A percentile compares a stretch with the other conserved stretches of the same genome.
phyloP scores from a whole-genome alignment of 2,888 invertebrate species.

The Macrosoma leucophasiata region DNA sequence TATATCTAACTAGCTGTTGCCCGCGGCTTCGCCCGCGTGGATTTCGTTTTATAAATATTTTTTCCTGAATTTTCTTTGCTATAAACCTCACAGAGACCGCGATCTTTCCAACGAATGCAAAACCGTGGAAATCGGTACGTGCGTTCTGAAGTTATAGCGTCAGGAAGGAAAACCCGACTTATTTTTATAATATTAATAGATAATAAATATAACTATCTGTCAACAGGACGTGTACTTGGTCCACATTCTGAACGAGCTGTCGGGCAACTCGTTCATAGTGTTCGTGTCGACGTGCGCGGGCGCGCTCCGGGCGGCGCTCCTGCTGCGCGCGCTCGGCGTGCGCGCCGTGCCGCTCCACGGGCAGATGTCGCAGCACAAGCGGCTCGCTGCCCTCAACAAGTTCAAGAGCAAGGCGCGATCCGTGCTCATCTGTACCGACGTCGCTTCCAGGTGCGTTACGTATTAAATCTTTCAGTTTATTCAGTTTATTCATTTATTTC shows the following conservation, averaged over 20 bases:
- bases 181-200: too few relatives aligned
- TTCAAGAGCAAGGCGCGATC: slow-evolving; percentile 96
- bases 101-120: too few relatives aligned
- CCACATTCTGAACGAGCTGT: slow-evolving; percentile 94
- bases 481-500: too few relatives aligned
- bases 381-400: slow-evolving; percentile 95
- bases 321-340: slow-evolving; percentile 93
- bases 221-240: slow-evolving; percentile 96
- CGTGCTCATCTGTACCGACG: slow-evolving; percentile 98
- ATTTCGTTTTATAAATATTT: too few relatives aligned
- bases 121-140: too few relatives aligned
- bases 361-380: slow-evolving; percentile 98
- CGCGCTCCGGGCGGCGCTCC: slow-evolving; percentile 90
- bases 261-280: slow-evolving; percentile 97
- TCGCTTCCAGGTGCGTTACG: slow-evolving; percentile 97
- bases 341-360: slow-evolving; percentile 98
- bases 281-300: slow-evolving; percentile 97
- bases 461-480: too few relatives aligned
- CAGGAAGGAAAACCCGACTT: too few relatives aligned
- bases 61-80: too few relatives aligned
- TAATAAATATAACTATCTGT: slow-evolving; percentile 1
- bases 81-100: too few relatives aligned
- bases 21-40: too few relatives aligned
- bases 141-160: too few relatives aligned
- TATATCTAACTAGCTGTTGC: too few relatives aligned